These are phyloP conservation scores for Tetrao urogallus DNA, from an alignment of 2,113 vertebrate genomes.

Conservation along the genomic window DNA sequence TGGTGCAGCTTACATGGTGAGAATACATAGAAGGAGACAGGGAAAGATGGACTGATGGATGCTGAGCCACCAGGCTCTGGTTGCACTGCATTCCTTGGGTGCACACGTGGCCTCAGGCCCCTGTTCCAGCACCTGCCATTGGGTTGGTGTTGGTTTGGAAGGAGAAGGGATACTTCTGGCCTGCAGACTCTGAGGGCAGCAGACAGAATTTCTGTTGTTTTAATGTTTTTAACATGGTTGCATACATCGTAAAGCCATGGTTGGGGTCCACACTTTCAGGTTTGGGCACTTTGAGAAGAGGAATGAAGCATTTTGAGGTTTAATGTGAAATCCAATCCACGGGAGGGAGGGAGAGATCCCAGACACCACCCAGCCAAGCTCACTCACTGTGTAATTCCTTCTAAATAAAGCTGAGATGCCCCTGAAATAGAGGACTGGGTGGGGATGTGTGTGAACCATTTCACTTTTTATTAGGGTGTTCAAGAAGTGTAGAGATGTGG, in stretches of 20 bases:
- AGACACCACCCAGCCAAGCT: neutral
- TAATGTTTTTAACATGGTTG: neutral
- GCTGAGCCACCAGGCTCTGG: neutral
- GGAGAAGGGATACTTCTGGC: neutral
- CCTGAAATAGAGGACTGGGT: neutral
- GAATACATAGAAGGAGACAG: neutral
- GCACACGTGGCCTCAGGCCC: constrained; percentile 20
- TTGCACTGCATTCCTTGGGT: constrained; percentile 12
- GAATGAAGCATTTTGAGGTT: neutral
- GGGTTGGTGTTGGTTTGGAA: constrained; percentile 18
- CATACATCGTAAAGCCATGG: neutral
- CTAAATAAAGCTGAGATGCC: neutral
- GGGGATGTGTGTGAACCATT: neutral
- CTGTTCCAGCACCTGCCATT: neutral
- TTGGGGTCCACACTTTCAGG: neutral
- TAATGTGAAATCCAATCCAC: neutral
- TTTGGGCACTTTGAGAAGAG: neutral
- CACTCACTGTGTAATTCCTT: neutral
- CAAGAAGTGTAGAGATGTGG: no score
- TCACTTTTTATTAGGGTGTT: neutral
- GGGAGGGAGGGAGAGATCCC: neutral
- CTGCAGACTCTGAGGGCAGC: neutral
- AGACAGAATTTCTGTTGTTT: neutral
- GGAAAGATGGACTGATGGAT: neutral
- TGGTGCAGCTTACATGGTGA: neutral